Evolutionary conservation across 2,113 vertebrate species (phyloP).

Genomic region (Aspiorhynchus laticeps): DNA sequence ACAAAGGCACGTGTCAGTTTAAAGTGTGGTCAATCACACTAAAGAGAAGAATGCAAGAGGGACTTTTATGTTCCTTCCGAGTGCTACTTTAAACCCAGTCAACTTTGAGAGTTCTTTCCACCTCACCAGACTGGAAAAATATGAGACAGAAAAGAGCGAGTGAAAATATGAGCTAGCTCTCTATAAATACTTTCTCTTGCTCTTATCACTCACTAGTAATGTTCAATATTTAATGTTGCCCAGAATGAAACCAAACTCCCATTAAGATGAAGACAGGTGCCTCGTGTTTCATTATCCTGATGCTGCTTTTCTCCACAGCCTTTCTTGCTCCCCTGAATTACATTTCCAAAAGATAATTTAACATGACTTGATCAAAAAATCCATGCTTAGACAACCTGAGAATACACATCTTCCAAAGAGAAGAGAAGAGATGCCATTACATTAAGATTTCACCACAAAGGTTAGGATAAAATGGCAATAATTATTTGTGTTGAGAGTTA

Average conservation of each 20-base stretch:
- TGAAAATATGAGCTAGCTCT: slow-evolving; percentile 18
- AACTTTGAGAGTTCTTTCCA: neutral
- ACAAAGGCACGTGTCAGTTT: neutral
- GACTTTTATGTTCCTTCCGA: neutral
- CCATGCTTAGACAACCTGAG: no score
- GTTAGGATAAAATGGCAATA: no score
- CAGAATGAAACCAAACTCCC: slow-evolving; percentile 36
- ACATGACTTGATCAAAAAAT: neutral
- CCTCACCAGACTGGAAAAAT: slow-evolving; percentile 11
- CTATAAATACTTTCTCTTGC: slow-evolving; percentile 51
- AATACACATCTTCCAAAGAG: no score
- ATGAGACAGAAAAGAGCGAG: neutral
- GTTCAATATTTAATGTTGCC: slow-evolving; percentile 54
- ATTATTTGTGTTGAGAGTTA: no score
- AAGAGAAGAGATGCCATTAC: no score
- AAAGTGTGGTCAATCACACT: neutral
- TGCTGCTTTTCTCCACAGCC: neutral
- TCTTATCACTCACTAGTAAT: slow-evolving; percentile 17
- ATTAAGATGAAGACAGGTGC: slow-evolving; percentile 44
- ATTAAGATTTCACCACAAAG: no score
- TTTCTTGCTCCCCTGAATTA: neutral
- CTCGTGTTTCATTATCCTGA: slow-evolving; percentile 39
- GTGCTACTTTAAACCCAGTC: neutral
- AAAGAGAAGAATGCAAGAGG: neutral
- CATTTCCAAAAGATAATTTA: neutral